Conservation (phyloP, 1,140 invertebrate species). For the Meloidogyne exigua region DNA sequence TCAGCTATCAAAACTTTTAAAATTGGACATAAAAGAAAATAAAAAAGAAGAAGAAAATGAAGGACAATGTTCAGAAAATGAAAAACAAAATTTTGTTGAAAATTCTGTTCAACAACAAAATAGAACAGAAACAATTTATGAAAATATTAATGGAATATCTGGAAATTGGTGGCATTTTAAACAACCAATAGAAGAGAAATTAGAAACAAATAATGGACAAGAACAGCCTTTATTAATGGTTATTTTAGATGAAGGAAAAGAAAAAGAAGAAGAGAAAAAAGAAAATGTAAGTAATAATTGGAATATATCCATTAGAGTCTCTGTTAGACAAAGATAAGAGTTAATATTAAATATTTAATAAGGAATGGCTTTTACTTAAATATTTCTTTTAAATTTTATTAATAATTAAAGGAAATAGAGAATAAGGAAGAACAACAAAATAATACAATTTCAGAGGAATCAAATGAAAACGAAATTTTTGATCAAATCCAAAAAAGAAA, state of each 20-base stretch:
- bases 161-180: conserved; percentile 17
- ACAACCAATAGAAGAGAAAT: background rate
- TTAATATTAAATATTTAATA: too few relatives aligned
- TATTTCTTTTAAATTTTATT: too few relatives aligned
- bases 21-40: background rate
- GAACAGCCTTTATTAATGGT: background rate
- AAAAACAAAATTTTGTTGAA: background rate
- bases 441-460: background rate
- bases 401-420: too few relatives aligned
- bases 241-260: background rate
- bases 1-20: background rate
- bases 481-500: background rate
- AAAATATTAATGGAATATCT: conserved; percentile 2
- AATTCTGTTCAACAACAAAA: background rate
- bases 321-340: too few relatives aligned
- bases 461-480: background rate
- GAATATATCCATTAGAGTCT: too few relatives aligned
- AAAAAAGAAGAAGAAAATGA: conserved; percentile 3
- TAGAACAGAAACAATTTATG: conserved; percentile 1
- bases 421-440: too few relatives aligned
- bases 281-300: too few relatives aligned
- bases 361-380: too few relatives aligned
- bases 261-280: background rate
- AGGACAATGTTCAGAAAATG: background rate
- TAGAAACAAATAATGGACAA: background rate